A percentile compares a stretch with the other conserved stretches of the same genome.
phyloP scores from a whole-genome alignment of 2,113 vertebrate genomes.

The Tetrao urogallus region DNA sequence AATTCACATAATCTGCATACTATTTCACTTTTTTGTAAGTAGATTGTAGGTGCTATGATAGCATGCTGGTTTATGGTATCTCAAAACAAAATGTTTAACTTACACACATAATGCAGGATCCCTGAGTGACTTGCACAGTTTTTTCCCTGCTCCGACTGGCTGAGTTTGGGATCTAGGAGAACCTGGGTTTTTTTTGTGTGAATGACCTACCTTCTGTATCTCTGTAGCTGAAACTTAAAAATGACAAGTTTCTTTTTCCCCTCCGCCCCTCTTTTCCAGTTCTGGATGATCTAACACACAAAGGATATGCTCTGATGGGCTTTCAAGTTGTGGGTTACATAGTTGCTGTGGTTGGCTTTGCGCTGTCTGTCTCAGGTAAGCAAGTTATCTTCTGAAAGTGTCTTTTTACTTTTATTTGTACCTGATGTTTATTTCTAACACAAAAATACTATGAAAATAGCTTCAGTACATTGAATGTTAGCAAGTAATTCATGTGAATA shows the following conservation, averaged over 20 bases:
- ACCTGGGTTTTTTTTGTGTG: neutral
- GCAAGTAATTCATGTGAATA: neutral
- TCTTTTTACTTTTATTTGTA: neutral
- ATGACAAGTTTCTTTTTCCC: neutral
- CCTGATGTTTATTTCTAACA: neutral
- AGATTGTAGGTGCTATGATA: neutral
- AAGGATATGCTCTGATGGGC: constrained; percentile 59
- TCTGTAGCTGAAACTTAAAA: neutral
- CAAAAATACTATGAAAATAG: neutral
- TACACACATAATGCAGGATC: neutral
- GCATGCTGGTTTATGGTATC: neutral
- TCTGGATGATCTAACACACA: constrained; percentile 38
- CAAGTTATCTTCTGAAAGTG: neutral
- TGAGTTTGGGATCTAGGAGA: neutral
- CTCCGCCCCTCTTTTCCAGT: constrained; percentile 47
- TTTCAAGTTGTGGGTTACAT: constrained; percentile 74
- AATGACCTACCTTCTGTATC: neutral
- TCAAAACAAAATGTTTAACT: neutral
- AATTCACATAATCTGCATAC: neutral
- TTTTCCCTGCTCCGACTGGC: neutral
- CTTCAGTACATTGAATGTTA: neutral
- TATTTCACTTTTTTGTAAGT: neutral
- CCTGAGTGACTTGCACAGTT: neutral
- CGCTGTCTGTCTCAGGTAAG: constrained; percentile 76
- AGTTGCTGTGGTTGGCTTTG: constrained; percentile 75